Conservation (phyloP, 1,140 invertebrate species). For the Drosophila setifemur region DNA sequence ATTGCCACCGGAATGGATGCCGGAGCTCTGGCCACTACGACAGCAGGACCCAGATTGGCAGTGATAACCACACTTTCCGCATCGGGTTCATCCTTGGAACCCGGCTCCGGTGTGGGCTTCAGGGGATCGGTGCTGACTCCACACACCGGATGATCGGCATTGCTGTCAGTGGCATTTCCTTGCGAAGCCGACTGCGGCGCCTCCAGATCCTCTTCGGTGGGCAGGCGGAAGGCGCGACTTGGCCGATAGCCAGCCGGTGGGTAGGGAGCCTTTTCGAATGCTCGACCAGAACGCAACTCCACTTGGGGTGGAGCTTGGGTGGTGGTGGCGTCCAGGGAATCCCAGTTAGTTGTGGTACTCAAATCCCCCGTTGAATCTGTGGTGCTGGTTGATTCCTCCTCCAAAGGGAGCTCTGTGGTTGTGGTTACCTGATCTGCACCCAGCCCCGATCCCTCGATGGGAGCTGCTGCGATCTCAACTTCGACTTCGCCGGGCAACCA, state of each 20-base stretch:
- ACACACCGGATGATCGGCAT: conserved; percentile 68
- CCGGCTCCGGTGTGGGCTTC: conserved; percentile 67
- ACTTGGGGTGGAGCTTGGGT: conserved; percentile 24
- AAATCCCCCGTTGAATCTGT: conserved; percentile 44
- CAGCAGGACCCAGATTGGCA: conserved; percentile 56
- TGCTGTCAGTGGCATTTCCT: conserved; percentile 15
- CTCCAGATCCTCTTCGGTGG: conserved; percentile 43
- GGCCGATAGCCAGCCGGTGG: conserved; percentile 69
- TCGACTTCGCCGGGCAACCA: conserved; percentile 51
- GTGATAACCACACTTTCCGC: conserved; percentile 66
- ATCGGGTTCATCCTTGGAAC: conserved; percentile 65
- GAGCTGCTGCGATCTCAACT: neutral
- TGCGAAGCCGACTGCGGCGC: conserved; percentile 15
- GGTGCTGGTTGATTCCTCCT: conserved; percentile 45
- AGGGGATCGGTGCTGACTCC: conserved; percentile 73
- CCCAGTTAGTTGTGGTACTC: conserved; percentile 47
- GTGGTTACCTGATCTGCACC: conserved; percentile 21
- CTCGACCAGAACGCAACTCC: conserved; percentile 37
- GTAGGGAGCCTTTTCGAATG: conserved; percentile 55
- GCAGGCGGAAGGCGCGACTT: conserved; percentile 64
- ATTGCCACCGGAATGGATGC: conserved; percentile 55
- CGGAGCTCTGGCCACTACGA: conserved; percentile 48
- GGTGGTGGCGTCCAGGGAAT: conserved; percentile 29
- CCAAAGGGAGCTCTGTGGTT: conserved; percentile 49
- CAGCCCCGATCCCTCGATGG: conserved; percentile 21